Conservation (phyloP, 2,113 vertebrate species). For the Odobenus rosmarus region DNA sequence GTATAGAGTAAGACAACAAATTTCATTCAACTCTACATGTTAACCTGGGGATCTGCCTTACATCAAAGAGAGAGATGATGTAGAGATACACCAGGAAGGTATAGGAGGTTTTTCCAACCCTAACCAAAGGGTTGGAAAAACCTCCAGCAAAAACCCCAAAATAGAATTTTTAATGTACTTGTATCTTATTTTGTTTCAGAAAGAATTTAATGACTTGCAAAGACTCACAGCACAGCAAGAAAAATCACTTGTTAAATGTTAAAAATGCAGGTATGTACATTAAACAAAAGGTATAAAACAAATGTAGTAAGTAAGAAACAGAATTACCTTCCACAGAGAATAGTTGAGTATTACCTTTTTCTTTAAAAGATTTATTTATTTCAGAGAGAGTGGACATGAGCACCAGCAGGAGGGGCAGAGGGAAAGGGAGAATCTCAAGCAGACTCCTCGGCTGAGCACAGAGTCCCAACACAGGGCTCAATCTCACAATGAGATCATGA, state of each 20-base stretch:
- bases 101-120: no score
- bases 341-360: not conserved
- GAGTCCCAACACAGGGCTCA: not conserved
- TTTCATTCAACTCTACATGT: not conserved
- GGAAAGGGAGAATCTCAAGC: not conserved
- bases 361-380: not conserved
- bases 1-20: not conserved
- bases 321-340: not conserved
- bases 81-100: not conserved
- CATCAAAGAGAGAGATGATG: not conserved
- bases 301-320: not conserved
- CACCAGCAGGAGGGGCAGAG: not conserved
- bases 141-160: not conserved
- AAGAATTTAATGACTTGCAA: not conserved
- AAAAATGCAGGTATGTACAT: not conserved
- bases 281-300: not conserved
- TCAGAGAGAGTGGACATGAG: not conserved
- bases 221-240: not conserved
- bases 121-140: not conserved
- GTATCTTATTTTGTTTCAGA: not conserved
- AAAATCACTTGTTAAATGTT: not conserved
- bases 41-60: not conserved
- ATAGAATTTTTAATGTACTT: not conserved
- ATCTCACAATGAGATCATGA: not conserved
- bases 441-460: not conserved